Base-by-base conservation (phyloP, 1,140 invertebrate genomes). In the Ceratina calcarata region DNA sequence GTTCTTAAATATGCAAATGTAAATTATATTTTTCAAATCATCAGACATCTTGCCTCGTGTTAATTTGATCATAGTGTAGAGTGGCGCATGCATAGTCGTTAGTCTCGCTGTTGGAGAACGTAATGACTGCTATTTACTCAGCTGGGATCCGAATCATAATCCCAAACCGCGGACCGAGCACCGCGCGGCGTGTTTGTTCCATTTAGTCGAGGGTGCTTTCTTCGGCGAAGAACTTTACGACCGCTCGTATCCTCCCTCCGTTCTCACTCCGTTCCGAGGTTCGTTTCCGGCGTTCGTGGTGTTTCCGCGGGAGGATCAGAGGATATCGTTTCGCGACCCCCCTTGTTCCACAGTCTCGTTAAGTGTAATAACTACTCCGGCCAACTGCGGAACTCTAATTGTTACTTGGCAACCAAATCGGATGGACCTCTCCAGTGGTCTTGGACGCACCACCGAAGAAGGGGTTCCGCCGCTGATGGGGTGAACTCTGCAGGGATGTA, bases 361-460 rank as follows among this genome's bases (percentile, higher is more conserved):
- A 80, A 79, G 71, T 64, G 80, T 83, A 77, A 86, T 86, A 86
- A 85, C 85, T 86, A 73, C 65, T 83, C 62, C 73, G 73, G 70
- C 55, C 73, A 74, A 82, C 84, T 82, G 76, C 83, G 85, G 24
- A 83, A 80, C 83, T 85, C 76, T 86, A 86, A 86, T 86, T 86
- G 85, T 86, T 86, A 86, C 83, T 86, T 86, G 85, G 80, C 80
- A 86, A 85, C 80, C 85, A 86, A 86, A 86, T 86, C 85, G 83
- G 80, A 80, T 73, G 75, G 60, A 84, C 84, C 80, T 70, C 55
- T 61, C 61, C 20, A n/a, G 15, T 15, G 15, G n/a, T 60, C 78
- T 67, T 60, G 68, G 69, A 55, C 78, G 16, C 53, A 66, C 53
- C 18, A 37, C 18, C 24, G 27, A 77, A 7, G 32, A n/a, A 53